Conservation (phyloP, 2,888 invertebrate genomes). For the Heteromurus nitidus region DNA sequence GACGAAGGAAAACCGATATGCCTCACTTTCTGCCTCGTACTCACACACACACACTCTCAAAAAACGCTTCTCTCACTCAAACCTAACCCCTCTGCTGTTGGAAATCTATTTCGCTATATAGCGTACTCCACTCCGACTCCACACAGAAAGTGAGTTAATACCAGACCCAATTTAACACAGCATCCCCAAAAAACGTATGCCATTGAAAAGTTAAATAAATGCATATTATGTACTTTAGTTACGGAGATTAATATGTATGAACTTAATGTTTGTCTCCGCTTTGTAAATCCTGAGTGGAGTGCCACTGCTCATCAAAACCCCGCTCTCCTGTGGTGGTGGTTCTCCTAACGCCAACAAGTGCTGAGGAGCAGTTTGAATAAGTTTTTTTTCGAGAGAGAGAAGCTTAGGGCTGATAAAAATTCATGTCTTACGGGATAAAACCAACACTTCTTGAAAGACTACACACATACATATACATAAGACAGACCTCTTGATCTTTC, state of each 20-base stretch:
- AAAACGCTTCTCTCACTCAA: too few relatives aligned
- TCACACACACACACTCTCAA: background rate
- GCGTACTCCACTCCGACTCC: too few relatives aligned
- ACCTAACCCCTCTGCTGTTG: too few relatives aligned
- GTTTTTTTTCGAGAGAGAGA: conserved; percentile 1
- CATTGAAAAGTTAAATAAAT: conserved; percentile 42
- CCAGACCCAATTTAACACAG: too few relatives aligned
- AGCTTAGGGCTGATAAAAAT: conserved; percentile 46
- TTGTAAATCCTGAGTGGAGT: background rate
- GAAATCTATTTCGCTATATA: too few relatives aligned
- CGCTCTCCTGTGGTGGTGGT: background rate
- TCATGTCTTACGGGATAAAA: conserved; percentile 39
- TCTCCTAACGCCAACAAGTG: background rate
- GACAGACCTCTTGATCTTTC: conserved; percentile 7
- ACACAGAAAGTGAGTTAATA: too few relatives aligned
- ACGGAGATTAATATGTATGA: conserved; percentile 26
- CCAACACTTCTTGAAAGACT: background rate
- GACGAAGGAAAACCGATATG: too few relatives aligned
- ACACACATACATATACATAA: background rate
- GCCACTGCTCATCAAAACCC: background rate
- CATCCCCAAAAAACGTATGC: conserved; percentile 16
- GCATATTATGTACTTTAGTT: conserved; percentile 16
- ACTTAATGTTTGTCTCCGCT: too few relatives aligned
- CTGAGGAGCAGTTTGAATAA: background rate
- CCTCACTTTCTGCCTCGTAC: too few relatives aligned